phyloP scores from a whole-genome alignment of 2,888 invertebrate species.

The Melipona bicolor region DNA sequence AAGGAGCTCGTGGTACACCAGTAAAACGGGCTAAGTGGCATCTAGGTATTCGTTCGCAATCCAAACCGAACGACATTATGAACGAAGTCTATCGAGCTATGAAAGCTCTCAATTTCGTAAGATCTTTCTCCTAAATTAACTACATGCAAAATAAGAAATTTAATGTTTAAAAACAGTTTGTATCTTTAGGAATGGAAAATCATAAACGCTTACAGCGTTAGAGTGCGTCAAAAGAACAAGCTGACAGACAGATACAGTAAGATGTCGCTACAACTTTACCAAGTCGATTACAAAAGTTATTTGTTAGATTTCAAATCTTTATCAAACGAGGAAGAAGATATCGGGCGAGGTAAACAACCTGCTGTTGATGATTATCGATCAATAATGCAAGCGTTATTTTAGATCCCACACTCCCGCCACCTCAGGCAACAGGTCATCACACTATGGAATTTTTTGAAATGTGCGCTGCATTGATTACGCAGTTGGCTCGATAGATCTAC shows the following conservation, averaged over 20 bases:
- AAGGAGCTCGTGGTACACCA: conserved; percentile 87
- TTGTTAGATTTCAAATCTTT: conserved; percentile 98
- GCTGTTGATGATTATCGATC: neutral
- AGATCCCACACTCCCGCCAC: conserved; percentile 80
- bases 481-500: conserved; percentile 92
- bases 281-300: conserved; percentile 99
- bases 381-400: conserved; percentile 24
- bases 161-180: neutral
- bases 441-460: conserved; percentile 99
- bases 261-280: conserved; percentile 99
- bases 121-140: neutral
- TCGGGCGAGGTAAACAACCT: conserved; percentile 77
- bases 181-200: conserved; percentile 96
- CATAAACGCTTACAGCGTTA: conserved; percentile 97
- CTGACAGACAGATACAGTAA: conserved; percentile 94
- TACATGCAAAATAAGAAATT: neutral
- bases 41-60: conserved; percentile 98
- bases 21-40: conserved; percentile 99
- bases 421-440: conserved; percentile 90
- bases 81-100: conserved; percentile 99
- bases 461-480: conserved; percentile 99
- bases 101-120: conserved; percentile 97
- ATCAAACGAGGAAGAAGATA: conserved; percentile 89
- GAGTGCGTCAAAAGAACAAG: conserved; percentile 95
- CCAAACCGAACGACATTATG: conserved; percentile 99